A percentile compares a stretch with the other conserved stretches of the same genome.
Evolutionary conservation across 2,113 vertebrate genomes (phyloP).

Genomic region (Notothenia coriiceps): DNA sequence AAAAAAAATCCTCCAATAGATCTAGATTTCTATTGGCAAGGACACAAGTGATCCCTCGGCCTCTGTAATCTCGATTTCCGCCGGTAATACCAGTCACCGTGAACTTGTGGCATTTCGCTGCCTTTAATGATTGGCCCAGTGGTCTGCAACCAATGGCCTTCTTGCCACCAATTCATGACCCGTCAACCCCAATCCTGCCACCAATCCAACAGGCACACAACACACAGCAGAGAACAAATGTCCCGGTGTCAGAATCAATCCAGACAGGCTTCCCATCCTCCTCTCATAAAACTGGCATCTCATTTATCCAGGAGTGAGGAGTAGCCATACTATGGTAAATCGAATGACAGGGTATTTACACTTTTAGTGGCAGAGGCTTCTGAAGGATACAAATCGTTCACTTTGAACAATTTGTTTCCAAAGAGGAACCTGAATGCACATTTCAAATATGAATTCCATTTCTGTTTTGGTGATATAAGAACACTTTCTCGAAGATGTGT

Average conservation of each 20-base stretch:
- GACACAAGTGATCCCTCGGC: constrained; percentile 66
- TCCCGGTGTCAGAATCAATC: constrained; percentile 80
- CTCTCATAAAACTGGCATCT: constrained; percentile 82
- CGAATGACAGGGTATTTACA: constrained; percentile 69
- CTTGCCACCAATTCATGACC: constrained; percentile 83
- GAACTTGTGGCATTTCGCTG: constrained; percentile 78
- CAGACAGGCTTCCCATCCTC: constrained; percentile 75
- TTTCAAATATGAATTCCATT: constrained; percentile 69
- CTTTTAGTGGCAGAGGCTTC: constrained; percentile 50
- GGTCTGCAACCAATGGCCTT: constrained; percentile 78
- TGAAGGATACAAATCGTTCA: constrained; percentile 45
- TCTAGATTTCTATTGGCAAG: constrained; percentile 73
- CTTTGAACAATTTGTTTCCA: constrained; percentile 32
- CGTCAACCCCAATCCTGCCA: constrained; percentile 83
- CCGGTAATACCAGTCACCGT: constrained; percentile 71
- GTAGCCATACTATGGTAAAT: constrained; percentile 58
- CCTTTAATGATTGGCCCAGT: constrained; percentile 80
- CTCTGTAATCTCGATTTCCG: constrained; percentile 79
- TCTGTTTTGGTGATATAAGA: constrained; percentile 52
- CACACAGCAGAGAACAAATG: constrained; percentile 77
- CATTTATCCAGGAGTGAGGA: constrained; percentile 73
- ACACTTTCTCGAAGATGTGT: constrained; percentile 41
- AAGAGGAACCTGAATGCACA: constrained; percentile 33
- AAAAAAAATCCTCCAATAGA: constrained; percentile 33
- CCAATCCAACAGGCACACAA: constrained; percentile 83